These are phyloP conservation scores for Scrobipalpa costella DNA, from an alignment of 2,888 invertebrate species.

Conservation along the genomic window DNA sequence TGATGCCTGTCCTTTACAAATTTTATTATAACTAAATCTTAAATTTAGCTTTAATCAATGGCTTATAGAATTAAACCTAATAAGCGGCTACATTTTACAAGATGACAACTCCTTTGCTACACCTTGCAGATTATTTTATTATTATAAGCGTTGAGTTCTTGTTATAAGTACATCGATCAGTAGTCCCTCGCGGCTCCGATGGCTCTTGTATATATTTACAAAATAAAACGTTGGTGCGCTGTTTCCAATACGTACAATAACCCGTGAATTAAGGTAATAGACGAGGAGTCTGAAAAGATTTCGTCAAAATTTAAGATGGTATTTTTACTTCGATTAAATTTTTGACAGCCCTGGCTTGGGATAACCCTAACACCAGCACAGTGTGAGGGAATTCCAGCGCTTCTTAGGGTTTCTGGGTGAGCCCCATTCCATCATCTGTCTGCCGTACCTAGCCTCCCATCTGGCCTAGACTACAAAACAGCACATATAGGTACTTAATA, in stretches of 20 bases:
- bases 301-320: too few relatives aligned
- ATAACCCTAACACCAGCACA: too few relatives aligned
- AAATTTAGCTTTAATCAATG: neutral
- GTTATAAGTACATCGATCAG: conserved; percentile 8
- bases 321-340: too few relatives aligned
- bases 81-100: conserved; percentile 27
- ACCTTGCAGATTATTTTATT: neutral
- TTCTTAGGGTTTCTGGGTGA: too few relatives aligned
- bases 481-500: too few relatives aligned
- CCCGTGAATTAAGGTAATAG: neutral
- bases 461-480: too few relatives aligned
- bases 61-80: neutral
- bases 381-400: too few relatives aligned
- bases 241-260: conserved; percentile 2
- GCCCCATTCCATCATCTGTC: too few relatives aligned
- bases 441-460: too few relatives aligned
- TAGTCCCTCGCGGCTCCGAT: neutral
- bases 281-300: too few relatives aligned
- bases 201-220: conserved; percentile 22
- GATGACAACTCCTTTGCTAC: conserved; percentile 26
- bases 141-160: neutral
- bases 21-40: neutral
- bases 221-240: conserved; percentile 19
- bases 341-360: too few relatives aligned
- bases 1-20: too few relatives aligned